Conservation (phyloP, 2,797 vertebrate genomes). For the Gobio occitaniae region DNA sequence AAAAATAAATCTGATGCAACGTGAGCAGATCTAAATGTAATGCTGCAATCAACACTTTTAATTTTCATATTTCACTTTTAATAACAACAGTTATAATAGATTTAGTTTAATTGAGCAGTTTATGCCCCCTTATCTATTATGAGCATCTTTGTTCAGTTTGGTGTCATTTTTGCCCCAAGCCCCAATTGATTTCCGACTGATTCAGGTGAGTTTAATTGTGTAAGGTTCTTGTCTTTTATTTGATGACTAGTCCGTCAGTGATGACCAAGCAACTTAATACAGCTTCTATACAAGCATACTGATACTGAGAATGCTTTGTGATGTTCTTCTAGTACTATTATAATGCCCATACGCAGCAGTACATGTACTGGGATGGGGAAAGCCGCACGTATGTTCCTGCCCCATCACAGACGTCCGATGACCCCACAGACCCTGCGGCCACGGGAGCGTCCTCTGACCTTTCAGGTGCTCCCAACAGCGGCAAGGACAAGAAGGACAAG, state of each 20-base stretch:
- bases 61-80: not conserved
- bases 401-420: slow-evolving; percentile 73
- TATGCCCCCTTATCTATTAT: not conserved
- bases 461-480: slow-evolving; percentile 66
- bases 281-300: not conserved
- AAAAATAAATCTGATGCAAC: not conserved
- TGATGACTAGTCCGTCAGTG: not conserved
- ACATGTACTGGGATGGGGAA: slow-evolving; percentile 93
- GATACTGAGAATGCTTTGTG: not conserved
- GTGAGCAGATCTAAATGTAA: not conserved
- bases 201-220: not conserved
- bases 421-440: slow-evolving; percentile 56
- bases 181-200: not conserved
- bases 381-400: slow-evolving; percentile 85
- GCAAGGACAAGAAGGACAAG: slow-evolving; percentile 91
- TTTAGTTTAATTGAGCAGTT: not conserved
- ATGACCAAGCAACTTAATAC: not conserved
- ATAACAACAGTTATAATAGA: not conserved
- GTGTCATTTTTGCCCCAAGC: not conserved
- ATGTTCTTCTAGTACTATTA: slow-evolving; percentile 84
- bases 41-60: not conserved
- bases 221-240: not conserved
- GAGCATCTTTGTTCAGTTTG: slow-evolving; percentile 1
- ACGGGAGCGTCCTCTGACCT: slow-evolving; percentile 61
- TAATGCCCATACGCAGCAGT: slow-evolving; percentile 87